Base-by-base conservation (phyloP, 1,140 invertebrate species). In the Zaprionus africanus region DNA sequence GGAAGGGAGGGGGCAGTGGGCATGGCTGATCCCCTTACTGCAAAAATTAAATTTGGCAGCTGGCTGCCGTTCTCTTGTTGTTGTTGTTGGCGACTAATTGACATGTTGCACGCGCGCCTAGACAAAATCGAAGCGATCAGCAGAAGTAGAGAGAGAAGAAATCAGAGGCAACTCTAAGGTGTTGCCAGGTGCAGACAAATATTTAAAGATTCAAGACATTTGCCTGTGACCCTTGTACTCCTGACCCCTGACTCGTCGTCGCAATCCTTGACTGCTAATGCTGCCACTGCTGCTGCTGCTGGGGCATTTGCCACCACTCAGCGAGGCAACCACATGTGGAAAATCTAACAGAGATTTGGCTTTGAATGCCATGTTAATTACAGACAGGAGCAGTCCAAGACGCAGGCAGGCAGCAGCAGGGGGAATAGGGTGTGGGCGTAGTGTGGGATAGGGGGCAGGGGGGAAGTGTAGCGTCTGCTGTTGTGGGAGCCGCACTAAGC, bases 321-420 rank as follows among this genome's bases (percentile, higher is more conserved):
- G 19, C 54, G 36, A 61, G 65, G 65, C 67, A 81, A 68, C 85
- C 85, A 56, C 54, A 73, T 66, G 38, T 69, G 38, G 57, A 66
- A 63, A 64, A 78, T 78, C 65, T 60, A 66, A 24, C 75, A 73
- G 70, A 79, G 76, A 81, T 84, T 85, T 76, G 49, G 66, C 73
- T 81, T 85, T 88, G 84, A 90, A 88, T 88, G 84, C 81, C 84
- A 81, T 90, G 84, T 88, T 88, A 88, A 88, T 88, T 88, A 85
- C 85, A 76, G 54, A 61, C 53, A 19, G 17, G 26, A 28, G 26
- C 15, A 12, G 5, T 38, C 24, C 15, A 49, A 26, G 57, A 46
- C 22, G 22, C 0, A 17, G 19, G 34, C 6, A 6, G 19, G 15
- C 41, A 7, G n/a, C 2, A 22, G 22, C 22, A 4, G 36, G 1